Evolutionary conservation across 1,140 invertebrate genomes (phyloP).

Genomic region (Tetramorium parvispinum): DNA sequence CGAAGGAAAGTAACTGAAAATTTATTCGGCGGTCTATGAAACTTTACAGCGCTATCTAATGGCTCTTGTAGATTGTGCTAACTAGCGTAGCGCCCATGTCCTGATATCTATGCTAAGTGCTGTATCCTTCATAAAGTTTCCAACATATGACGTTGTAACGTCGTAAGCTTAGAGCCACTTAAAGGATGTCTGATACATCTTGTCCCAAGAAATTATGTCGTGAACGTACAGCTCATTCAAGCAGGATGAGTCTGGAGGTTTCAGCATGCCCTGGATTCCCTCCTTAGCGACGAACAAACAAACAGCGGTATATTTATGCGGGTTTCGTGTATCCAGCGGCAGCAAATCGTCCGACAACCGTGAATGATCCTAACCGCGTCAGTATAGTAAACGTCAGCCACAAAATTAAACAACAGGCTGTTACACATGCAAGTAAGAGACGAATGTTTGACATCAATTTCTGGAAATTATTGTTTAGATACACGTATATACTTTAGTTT

Average conservation of each 20-base stretch:
- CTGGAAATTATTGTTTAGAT: background rate
- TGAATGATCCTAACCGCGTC: conserved; percentile 57
- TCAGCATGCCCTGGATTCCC: conserved; percentile 42
- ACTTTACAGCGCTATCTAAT: conserved; percentile 40
- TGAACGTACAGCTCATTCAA: conserved; percentile 51
- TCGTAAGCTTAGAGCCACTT: conserved; percentile 58
- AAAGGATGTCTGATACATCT: conserved; percentile 65
- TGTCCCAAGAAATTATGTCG: conserved; percentile 53
- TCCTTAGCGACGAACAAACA: conserved; percentile 63
- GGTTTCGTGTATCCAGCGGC: conserved; percentile 44
- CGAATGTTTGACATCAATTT: background rate
- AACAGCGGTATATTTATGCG: conserved; percentile 70
- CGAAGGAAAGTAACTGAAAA: conserved; percentile 42
- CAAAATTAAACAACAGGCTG: conserved; percentile 62
- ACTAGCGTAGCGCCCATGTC: conserved; percentile 17
- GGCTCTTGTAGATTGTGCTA: conserved; percentile 40
- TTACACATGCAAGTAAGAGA: background rate
- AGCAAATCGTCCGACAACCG: conserved; percentile 36
- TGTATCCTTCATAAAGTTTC: conserved; percentile 59
- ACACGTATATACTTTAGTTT: background rate
- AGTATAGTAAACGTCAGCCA: conserved; percentile 58
- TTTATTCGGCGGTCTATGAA: conserved; percentile 28
- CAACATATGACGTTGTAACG: conserved; percentile 49
- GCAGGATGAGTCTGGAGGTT: conserved; percentile 25
- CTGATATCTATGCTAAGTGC: conserved; percentile 46